A percentile compares a stretch with the other conserved stretches of the same genome.
These are phyloP conservation scores for Crypturellus tataupa DNA, from an alignment of 2,797 vertebrate species.

Conservation along the genomic window DNA sequence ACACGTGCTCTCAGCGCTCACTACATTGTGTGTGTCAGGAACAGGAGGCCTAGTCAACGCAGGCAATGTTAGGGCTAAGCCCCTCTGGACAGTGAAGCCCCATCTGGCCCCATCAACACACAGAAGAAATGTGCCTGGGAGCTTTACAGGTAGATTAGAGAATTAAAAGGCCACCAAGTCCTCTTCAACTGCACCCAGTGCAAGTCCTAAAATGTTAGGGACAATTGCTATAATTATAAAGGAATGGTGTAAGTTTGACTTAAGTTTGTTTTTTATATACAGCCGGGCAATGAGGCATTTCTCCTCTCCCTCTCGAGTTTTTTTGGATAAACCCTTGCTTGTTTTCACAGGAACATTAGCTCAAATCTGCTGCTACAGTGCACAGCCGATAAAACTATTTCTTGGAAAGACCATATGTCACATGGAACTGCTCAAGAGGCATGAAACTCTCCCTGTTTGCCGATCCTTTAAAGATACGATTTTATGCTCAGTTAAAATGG, in stretches of 20 bases:
- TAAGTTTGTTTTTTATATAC: slow-evolving; percentile 57
- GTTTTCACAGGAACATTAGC: slow-evolving; percentile 81
- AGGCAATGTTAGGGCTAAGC: not conserved
- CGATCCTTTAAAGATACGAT: slow-evolving; percentile 77
- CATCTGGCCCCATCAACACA: accelerated
- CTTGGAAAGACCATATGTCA: slow-evolving; percentile 81
- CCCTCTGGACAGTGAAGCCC: accelerated
- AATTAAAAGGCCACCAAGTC: not conserved
- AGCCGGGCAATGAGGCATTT: slow-evolving; percentile 63
- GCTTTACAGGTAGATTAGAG: not conserved
- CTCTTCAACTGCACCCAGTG: not conserved
- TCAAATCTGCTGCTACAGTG: slow-evolving; percentile 77
- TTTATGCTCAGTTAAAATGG: slow-evolving; percentile 81
- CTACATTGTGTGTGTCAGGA: not conserved
- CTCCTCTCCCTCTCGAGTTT: slow-evolving; percentile 66
- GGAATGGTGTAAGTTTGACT: slow-evolving; percentile 33
- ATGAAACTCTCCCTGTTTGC: slow-evolving; percentile 46
- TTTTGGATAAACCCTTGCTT: slow-evolving; percentile 78
- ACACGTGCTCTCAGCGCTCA: accelerated
- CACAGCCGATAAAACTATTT: slow-evolving; percentile 73
- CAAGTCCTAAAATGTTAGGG: not conserved
- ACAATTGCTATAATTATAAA: slow-evolving; percentile 30
- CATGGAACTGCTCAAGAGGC: slow-evolving; percentile 76
- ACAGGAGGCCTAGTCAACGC: not conserved
- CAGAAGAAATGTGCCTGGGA: not conserved